Evolutionary conservation across 1,140 invertebrate genomes (phyloP), one percentile per base, ranked within the genome.

Genomic region (Drosophila sproati): DNA sequence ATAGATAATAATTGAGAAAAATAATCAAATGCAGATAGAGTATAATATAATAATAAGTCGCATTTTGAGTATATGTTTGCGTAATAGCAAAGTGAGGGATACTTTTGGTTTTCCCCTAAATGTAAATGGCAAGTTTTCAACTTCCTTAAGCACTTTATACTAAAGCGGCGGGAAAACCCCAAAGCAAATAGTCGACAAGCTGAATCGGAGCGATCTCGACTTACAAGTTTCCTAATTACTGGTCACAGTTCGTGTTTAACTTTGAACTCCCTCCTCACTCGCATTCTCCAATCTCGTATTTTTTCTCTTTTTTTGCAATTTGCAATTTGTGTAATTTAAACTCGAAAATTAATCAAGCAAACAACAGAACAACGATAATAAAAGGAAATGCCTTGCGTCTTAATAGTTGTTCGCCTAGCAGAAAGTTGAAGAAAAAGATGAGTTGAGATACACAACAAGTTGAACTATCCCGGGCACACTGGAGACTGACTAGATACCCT

Each of bases 211-310:
- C 39, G 50, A 68, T 68, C 54, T 50, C 54, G 35, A 56, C 64
- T 68, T 68, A 41, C 55, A 52, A 69, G 35, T 69, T 69, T 68
- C 37, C 56, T 69, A 69, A 69, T 69, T 69, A 69, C 47, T 61
- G 57, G 48, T 37, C 56, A 45, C 50, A 69, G 56, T 60, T 52
- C 12, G 12, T 20, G 8, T 43, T 43, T 52, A n/a, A 4, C 39
- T 10, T 10, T 41, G 4, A 20, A 35, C 2, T 4, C 8, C 20
- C 8, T 3, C 50, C 3, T 2, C 50, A 2, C 7, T 3, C 31
- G n/a, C 7, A 10, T 57, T 35, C 0, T 7, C 8, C 52, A 3
- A 10, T 35, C 34, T 5, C 12, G 4, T 67, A 29, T n/a, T 6
- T 31, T 50, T 67, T n/a, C 45, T 31, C 20, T 43, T 43, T 60